phyloP scores from a whole-genome alignment of 1,140 invertebrate genomes.

The Lanistes nyassanus region DNA sequence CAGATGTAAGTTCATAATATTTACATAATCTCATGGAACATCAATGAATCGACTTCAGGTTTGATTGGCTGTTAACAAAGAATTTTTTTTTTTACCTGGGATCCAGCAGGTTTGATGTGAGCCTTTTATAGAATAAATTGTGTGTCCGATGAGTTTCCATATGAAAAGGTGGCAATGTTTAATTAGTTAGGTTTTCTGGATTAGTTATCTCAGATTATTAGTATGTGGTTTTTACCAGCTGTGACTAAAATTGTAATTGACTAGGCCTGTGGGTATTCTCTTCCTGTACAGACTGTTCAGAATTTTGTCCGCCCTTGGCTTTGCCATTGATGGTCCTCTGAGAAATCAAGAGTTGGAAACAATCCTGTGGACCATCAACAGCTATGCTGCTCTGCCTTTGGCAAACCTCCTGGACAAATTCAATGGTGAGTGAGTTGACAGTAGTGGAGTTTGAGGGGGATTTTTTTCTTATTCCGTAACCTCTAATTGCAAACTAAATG shows the following conservation, averaged over 20 bases:
- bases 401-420: conserved; percentile 21
- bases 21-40: not conserved
- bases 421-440: conserved; percentile 12
- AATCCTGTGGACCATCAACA: conserved; percentile 20
- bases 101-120: too few species aligned
- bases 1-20: conserved; percentile 31
- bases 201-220: too few species aligned
- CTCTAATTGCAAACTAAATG: too few species aligned
- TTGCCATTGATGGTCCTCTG: conserved; percentile 25
- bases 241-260: not conserved
- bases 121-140: too few species aligned
- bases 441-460: not conserved
- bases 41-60: not conserved
- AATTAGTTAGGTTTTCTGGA: too few species aligned
- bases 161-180: too few species aligned
- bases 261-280: not conserved
- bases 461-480: too few species aligned
- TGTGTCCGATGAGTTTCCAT: too few species aligned
- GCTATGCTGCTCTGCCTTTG: conserved; percentile 23
- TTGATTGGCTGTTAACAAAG: not conserved
- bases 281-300: conserved; percentile 30
- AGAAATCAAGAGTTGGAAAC: conserved; percentile 10
- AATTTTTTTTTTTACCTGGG: too few species aligned
- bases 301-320: conserved; percentile 24
- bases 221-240: too few species aligned